Evolutionary conservation across 2,888 invertebrate species (phyloP).

Genomic region (Deilephila elpenor): DNA sequence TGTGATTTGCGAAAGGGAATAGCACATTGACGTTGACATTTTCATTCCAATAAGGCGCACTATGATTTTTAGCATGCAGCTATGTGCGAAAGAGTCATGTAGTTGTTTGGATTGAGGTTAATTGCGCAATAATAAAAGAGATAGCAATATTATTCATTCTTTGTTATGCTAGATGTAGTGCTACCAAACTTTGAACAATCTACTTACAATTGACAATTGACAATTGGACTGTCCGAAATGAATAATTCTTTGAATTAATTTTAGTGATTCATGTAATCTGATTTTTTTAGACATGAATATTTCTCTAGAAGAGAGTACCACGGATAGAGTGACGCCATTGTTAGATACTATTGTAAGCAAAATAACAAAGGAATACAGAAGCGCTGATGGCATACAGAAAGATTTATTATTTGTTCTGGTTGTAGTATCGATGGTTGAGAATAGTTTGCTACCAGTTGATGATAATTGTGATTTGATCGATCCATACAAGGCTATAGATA

Average conservation of each 20-base stretch:
- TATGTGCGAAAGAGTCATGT: not conserved
- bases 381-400: conserved; percentile 62
- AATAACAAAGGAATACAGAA: conserved; percentile 51
- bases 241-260: not conserved
- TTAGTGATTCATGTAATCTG: not conserved
- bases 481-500: conserved; percentile 46
- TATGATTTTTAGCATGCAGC: not conserved
- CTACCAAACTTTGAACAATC: no score
- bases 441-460: conserved; percentile 63
- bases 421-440: conserved; percentile 69
- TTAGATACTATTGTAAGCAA: conserved; percentile 60
- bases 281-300: conserved; percentile 51
- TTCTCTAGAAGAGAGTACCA: conserved; percentile 68
- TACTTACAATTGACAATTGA: not conserved
- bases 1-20: not conserved
- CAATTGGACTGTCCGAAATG: not conserved
- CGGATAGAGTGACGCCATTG: conserved; percentile 58
- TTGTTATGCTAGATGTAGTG: not conserved
- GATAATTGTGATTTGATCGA: conserved; percentile 49
- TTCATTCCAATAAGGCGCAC: not conserved
- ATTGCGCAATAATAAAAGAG: not conserved
- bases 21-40: not conserved
- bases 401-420: conserved; percentile 70
- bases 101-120: not conserved
- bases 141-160: not conserved